Percentiles rank a stretch among this genome's conserved stretches.
Conservation (phyloP, 2,888 invertebrate genomes). For the Seladonia tumulorum region DNA sequence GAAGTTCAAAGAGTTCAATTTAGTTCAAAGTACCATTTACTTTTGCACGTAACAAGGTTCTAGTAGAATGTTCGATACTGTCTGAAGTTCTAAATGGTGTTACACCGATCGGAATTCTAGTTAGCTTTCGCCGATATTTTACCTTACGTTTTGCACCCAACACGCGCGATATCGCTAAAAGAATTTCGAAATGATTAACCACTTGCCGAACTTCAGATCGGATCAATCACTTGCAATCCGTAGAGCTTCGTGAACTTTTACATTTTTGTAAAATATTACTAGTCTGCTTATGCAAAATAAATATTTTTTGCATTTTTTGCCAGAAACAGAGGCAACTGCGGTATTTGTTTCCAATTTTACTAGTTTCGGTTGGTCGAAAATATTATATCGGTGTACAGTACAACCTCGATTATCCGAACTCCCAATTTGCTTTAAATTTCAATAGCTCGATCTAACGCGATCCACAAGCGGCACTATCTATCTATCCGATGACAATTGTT, state of each 20-base stretch:
- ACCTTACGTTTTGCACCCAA: neutral
- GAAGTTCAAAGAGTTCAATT: conserved; percentile 20
- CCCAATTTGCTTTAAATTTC: neutral
- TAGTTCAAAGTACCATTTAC: conserved; percentile 5
- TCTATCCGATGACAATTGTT: too few species aligned
- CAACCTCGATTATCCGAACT: neutral
- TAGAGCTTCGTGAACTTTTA: neutral
- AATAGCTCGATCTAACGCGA: neutral
- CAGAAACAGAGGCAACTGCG: neutral
- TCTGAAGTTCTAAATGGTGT: neutral
- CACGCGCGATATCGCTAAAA: neutral
- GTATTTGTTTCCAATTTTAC: too few species aligned
- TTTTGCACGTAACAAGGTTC: conserved; percentile 10
- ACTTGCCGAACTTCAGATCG: neutral
- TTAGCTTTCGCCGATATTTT: neutral
- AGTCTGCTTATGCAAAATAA: neutral
- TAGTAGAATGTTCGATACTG: neutral
- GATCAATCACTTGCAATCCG: neutral
- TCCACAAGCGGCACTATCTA: too few species aligned
- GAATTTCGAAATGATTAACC: conserved; percentile 6
- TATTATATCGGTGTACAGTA: too few species aligned
- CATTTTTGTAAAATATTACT: neutral
- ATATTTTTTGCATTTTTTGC: neutral
- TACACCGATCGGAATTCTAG: conserved; percentile 7
- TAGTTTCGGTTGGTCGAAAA: too few species aligned